Conservation (phyloP, 2,797 vertebrate species). For the Rhinichthys osculus region DNA sequence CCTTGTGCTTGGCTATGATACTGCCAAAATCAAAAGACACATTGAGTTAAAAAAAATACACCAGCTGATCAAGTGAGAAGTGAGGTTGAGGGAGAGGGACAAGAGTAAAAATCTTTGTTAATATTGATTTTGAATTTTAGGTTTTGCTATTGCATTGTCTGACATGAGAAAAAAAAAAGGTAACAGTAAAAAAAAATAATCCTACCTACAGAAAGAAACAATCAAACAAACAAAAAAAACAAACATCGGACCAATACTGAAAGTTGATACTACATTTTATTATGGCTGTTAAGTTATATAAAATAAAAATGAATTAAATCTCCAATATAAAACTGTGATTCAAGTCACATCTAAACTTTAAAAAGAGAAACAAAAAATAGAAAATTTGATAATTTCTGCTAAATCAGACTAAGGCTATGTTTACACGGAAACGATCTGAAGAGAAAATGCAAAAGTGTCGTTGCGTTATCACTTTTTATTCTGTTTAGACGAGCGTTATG, state of each 20-base stretch:
- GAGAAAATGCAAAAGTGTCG: no score
- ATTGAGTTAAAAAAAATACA: background rate
- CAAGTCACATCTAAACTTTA: background rate
- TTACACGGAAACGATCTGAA: no score
- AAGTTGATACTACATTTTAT: background rate
- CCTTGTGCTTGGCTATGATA: constrained; percentile 90
- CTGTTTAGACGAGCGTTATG: no score
- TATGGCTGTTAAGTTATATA: background rate
- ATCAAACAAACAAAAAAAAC: no score
- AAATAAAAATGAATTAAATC: background rate
- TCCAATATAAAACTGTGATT: background rate
- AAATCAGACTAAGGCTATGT: no score
- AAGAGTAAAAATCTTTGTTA: background rate
- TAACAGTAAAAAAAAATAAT: no score
- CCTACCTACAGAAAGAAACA: no score
- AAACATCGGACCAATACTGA: background rate
- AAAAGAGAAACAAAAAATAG: no score
- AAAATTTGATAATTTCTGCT: no score
- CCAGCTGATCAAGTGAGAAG: background rate
- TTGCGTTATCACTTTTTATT: no score
- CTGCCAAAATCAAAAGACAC: constrained; percentile 70
- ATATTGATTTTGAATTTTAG: background rate
- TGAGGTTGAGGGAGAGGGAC: background rate
- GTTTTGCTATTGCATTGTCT: background rate
- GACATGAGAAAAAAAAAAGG: background rate